Conservation (phyloP, 2,113 vertebrate species). For the Mus spicilegus region DNA sequence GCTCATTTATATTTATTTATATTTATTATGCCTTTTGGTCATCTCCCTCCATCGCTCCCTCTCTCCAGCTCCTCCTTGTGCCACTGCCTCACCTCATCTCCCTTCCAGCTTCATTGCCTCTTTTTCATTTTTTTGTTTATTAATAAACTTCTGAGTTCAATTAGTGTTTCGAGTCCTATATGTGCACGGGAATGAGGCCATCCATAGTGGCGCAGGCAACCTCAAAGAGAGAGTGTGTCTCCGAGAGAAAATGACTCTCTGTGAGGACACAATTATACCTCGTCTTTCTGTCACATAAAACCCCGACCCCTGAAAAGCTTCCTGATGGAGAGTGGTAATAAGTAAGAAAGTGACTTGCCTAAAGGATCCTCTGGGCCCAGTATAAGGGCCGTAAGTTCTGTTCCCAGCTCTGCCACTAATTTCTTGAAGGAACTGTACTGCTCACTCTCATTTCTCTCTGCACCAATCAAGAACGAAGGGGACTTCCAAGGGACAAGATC, state of each 20-base stretch:
- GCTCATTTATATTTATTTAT: no score
- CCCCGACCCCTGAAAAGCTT: neutral
- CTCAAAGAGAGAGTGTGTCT: neutral
- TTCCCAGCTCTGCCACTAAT: neutral
- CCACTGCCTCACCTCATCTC: neutral
- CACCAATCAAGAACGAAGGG: neutral
- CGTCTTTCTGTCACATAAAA: neutral
- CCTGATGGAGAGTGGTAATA: neutral
- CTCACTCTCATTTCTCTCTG: neutral
- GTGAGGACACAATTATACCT: neutral
- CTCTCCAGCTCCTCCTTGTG: neutral
- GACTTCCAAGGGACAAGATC: neutral
- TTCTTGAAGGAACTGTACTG: neutral
- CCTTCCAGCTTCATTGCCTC: neutral
- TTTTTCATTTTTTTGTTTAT: neutral
- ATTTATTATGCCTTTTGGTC: no score
- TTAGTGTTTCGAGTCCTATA: neutral
- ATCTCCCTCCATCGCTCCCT: neutral
- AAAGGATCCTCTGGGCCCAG: neutral
- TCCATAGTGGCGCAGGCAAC: accelerated
- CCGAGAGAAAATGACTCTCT: neutral
- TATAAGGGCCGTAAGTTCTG: neutral
- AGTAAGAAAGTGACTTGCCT: neutral
- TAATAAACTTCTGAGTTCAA: neutral
- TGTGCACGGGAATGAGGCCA: no score